phyloP scores from a whole-genome alignment of 1,140 invertebrate species.

The Apis mellifera region Amel_HAv3.1 CM009936.2:11921501-11922000 shows the following conservation, averaged over 20 bases:
- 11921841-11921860: not conserved
- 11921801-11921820: too few relatives aligned
- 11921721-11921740: not conserved
- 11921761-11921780: not conserved
- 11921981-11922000: not conserved
- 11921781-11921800: not conserved
- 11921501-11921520: not conserved
- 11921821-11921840: not conserved
- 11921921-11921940: conserved; percentile 24
- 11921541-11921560: not conserved
- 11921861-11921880: not conserved
- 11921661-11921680: not conserved
- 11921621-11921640: not conserved
- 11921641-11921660: not conserved
- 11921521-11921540: not conserved
- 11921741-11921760: too few relatives aligned
- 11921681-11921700: not conserved
- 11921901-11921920: conserved; percentile 4
- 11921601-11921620: not conserved
- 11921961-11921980: conserved; percentile 1
- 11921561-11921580: not conserved
- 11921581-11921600: not conserved
- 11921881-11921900: not conserved
- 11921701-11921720: not conserved
- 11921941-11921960: conserved; percentile 4